These are phyloP conservation scores for Mesaphorura yosii DNA, from an alignment of 1,140 invertebrate genomes.

Conservation along the genomic window DNA sequence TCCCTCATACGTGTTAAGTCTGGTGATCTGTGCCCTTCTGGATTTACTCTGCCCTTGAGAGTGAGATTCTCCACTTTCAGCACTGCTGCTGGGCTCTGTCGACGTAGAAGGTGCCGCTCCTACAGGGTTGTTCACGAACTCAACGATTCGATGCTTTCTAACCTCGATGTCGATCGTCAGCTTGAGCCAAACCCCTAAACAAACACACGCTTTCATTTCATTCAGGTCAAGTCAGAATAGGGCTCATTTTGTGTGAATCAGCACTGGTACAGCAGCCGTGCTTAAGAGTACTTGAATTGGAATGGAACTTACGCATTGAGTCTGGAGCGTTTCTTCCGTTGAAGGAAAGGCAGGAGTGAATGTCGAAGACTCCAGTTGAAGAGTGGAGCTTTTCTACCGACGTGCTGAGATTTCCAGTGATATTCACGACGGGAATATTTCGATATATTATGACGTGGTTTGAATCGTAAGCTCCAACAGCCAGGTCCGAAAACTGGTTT, in stretches of 20 bases:
- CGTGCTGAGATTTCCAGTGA: not conserved
- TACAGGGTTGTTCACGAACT: not conserved
- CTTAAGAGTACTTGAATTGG: too few relatives aligned
- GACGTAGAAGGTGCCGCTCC: not conserved
- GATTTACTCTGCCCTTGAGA: too few relatives aligned
- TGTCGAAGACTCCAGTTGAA: not conserved
- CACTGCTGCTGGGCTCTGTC: too few relatives aligned
- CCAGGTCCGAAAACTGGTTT: slow-evolving; percentile 38
- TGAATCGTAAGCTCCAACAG: slow-evolving; percentile 31
- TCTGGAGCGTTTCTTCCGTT: not conserved
- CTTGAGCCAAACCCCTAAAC: not conserved
- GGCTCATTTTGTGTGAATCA: too few relatives aligned
- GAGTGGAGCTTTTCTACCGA: not conserved
- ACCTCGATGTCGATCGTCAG: not conserved
- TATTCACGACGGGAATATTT: not conserved
- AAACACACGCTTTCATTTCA: not conserved
- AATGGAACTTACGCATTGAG: not conserved
- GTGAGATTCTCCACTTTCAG: not conserved
- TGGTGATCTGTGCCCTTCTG: too few relatives aligned
- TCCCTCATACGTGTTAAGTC: not conserved
- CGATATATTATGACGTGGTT: slow-evolving; percentile 27
- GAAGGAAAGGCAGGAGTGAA: not conserved
- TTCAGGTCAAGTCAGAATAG: not conserved
- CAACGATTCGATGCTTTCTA: not conserved
- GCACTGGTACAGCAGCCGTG: too few relatives aligned